These are phyloP conservation scores for Bombyx mandarina DNA, from an alignment of 1,140 invertebrate species.

Conservation along the genomic window DNA sequence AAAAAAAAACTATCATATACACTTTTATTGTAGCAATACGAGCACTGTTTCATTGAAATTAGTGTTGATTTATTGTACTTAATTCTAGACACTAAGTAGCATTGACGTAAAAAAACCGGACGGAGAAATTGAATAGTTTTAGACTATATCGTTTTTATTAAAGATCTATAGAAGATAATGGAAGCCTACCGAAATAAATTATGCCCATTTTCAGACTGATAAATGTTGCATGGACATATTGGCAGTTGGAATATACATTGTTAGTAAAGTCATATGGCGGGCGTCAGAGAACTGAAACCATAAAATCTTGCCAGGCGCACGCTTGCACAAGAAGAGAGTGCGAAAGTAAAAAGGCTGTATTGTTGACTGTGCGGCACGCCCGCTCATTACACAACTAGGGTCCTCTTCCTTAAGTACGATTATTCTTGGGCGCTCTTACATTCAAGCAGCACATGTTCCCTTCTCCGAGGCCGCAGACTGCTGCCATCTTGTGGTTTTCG, in stretches of 20 bases:
- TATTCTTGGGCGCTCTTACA: constrained; percentile 34
- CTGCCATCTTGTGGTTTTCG: constrained; percentile 49
- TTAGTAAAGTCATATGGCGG: constrained; percentile 53
- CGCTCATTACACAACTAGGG: constrained; percentile 39
- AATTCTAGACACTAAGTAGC: too few species aligned
- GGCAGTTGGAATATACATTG: constrained; percentile 21
- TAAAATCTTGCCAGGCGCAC: constrained; percentile 43
- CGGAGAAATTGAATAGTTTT: too few species aligned
- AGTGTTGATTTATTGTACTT: too few species aligned
- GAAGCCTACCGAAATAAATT: too few species aligned
- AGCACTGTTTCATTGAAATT: too few species aligned
- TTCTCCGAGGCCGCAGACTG: constrained; percentile 37
- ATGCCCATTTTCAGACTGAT: too few species aligned
- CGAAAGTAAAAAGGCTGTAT: constrained; percentile 21
- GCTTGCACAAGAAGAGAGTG: constrained; percentile 6
- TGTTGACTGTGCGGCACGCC: constrained; percentile 21
- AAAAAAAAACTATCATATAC: too few species aligned
- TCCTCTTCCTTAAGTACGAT: constrained; percentile 41
- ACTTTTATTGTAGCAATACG: too few species aligned
- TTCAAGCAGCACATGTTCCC: constrained; percentile 47
- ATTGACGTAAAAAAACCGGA: too few species aligned
- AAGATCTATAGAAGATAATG: too few species aligned
- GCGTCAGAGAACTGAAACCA: constrained; percentile 47
- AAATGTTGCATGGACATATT: constrained; percentile 9
- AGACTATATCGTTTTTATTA: too few species aligned